Conservation (phyloP, 2,888 invertebrate genomes). For the Sturmia bella region DNA sequence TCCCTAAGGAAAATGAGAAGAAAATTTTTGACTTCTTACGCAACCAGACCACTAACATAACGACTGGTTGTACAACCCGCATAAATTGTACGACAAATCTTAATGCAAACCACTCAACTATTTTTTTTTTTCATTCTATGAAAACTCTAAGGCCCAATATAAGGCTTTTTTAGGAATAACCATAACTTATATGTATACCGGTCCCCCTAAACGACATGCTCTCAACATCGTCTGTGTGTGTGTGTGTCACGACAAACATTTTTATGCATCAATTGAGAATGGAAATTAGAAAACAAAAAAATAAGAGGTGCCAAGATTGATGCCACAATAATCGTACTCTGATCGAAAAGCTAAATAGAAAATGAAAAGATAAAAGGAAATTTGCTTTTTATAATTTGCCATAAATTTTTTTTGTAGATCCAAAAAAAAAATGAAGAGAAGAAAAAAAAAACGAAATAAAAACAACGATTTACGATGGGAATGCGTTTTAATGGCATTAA, state of each 20-base stretch:
- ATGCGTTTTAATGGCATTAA: slow-evolving; percentile 72
- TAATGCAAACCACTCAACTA: too few relatives aligned
- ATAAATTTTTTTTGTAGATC: slow-evolving; percentile 69
- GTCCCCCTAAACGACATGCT: slow-evolving; percentile 34
- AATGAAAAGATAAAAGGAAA: slow-evolving; percentile 56
- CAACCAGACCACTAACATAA: too few relatives aligned
- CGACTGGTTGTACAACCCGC: too few relatives aligned
- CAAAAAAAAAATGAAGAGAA: slow-evolving; percentile 20
- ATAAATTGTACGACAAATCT: too few relatives aligned
- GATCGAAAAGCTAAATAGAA: slow-evolving; percentile 35
- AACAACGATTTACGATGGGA: slow-evolving; percentile 72
- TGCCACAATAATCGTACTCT: slow-evolving; percentile 30
- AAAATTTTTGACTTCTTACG: too few relatives aligned
- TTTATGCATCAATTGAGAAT: slow-evolving; percentile 63
- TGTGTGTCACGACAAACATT: slow-evolving; percentile 60
- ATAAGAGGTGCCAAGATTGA: slow-evolving; percentile 54
- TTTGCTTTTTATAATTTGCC: slow-evolving; percentile 67
- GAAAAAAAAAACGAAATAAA: slow-evolving; percentile 20
- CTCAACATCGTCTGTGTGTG: slow-evolving; percentile 6
- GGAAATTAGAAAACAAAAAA: slow-evolving; percentile 57
- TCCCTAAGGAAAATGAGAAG: too few relatives aligned
- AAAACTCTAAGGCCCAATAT: too few relatives aligned
- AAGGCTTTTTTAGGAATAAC: too few relatives aligned
- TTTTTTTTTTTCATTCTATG: too few relatives aligned
- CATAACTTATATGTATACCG: too few relatives aligned